Conservation (phyloP, 2,888 invertebrate species). For the Nemotelus pantherinus region DNA sequence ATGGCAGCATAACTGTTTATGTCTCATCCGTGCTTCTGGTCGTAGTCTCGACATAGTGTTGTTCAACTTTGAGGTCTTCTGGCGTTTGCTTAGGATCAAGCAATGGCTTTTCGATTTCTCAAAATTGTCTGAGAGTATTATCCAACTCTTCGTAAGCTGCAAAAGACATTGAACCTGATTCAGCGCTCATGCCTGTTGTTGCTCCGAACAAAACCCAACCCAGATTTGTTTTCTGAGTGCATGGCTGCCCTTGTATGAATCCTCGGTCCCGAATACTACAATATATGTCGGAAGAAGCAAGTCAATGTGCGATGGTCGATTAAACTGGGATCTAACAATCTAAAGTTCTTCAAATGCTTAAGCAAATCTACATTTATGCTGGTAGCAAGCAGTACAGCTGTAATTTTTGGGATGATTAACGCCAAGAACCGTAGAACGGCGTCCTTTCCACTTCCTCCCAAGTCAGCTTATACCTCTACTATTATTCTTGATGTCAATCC, state of each 20-base stretch:
- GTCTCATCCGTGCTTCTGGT: too few species aligned
- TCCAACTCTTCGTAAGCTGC: background rate
- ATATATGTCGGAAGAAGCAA: too few species aligned
- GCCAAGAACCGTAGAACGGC: background rate
- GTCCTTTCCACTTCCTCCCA: background rate
- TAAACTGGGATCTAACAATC: too few species aligned
- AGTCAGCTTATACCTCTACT: background rate
- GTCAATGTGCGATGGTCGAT: too few species aligned
- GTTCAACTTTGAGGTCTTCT: background rate
- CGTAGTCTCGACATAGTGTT: background rate
- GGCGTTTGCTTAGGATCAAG: background rate
- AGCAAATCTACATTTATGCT: too few species aligned
- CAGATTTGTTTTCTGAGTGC: too few species aligned
- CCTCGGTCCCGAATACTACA: too few species aligned
- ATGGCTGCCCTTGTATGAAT: too few species aligned
- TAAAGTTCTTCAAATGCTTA: too few species aligned
- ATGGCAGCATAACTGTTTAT: background rate
- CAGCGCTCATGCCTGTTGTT: too few species aligned
- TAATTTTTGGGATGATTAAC: background rate
- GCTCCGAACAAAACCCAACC: too few species aligned
- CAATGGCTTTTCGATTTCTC: background rate
- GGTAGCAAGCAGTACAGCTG: too few species aligned
- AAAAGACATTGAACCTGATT: background rate
- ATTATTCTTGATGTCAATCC: background rate
- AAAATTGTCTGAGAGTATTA: background rate